phyloP scores from a whole-genome alignment of 2,113 vertebrate species.

The Festucalex cinctus region DNA sequence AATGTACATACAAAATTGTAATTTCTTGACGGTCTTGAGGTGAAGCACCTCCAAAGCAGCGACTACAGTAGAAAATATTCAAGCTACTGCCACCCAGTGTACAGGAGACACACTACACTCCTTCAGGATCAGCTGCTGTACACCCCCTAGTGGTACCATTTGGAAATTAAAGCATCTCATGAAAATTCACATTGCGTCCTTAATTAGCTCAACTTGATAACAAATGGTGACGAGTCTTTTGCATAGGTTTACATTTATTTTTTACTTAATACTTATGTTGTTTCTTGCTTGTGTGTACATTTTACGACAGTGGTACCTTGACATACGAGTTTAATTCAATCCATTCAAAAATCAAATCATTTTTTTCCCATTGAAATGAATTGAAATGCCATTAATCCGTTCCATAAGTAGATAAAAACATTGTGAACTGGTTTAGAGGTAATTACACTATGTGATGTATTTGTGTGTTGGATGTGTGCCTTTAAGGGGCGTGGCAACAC shows the following conservation, averaged over 20 bases:
- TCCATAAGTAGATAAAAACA: too few species aligned
- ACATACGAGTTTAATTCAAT: background rate
- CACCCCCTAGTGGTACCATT: background rate
- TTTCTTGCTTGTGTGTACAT: constrained; percentile 22
- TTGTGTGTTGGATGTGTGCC: too few species aligned
- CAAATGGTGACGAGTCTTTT: constrained; percentile 13
- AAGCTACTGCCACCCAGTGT: too few species aligned
- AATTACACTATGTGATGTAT: too few species aligned
- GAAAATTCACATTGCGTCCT: background rate
- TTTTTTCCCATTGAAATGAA: background rate
- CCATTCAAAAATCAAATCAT: too few species aligned
- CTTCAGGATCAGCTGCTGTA: background rate
- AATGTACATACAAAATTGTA: too few species aligned
- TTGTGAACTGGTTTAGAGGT: too few species aligned
- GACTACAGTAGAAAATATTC: too few species aligned
- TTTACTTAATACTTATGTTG: constrained; percentile 25
- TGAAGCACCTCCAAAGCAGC: too few species aligned
- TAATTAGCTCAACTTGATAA: background rate
- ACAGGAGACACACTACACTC: too few species aligned
- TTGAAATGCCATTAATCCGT: background rate
- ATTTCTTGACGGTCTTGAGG: too few species aligned
- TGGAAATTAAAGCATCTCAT: background rate
- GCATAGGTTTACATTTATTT: constrained; percentile 45
- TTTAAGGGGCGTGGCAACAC: too few species aligned
- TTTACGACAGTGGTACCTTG: constrained; percentile 1